Base-by-base conservation (phyloP, 2,797 vertebrate genomes). In the Melanotaenia boesemani region DNA sequence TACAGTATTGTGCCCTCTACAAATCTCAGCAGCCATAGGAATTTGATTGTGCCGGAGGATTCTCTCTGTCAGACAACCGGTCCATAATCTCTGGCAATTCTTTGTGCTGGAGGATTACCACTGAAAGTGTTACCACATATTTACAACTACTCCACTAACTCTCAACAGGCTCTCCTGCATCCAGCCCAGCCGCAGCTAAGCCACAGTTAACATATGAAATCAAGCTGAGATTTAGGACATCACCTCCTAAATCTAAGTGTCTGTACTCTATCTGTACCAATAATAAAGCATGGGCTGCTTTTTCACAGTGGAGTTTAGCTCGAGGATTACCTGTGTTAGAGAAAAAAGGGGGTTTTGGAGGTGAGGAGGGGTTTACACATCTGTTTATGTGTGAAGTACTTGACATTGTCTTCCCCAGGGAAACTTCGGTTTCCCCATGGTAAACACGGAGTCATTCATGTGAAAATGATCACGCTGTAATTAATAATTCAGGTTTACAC, bases 51-150 rank as follows among this genome's bases (percentile, higher is more conserved):
- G 88, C 88, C 86, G 88, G 93, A 91, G 91, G 91, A 95, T 93
- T 93, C 91, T 92, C 91, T 91, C 92, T 94, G 94, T 95, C 93
- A 95, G 92, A 91, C 90, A 91, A 95, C 92, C 89, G 79, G 89
- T 86, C 92, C 88, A 90, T 95, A 95, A 95, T 95, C 94, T 94
- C 91, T 92, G 87, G 90, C 91, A 90, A 92, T 89, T 92, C 93
- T 93, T 94, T 94, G 93, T 94, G 92, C 88, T 82, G 84, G 89
- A 90, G 93, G 94, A 95, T 95, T 95, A 95, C 91, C 76, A 83
- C 88, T 90, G 91, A 92, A 94, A 94, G 91, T 94, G 93, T 94
- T 95, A 94, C 87, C 89, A 93, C 91, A 92, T 95, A 95, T 94
- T 94, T 95, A 94, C 93, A 93, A 93, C 91, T 94, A 91, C 88